Evolutionary conservation across 1,140 invertebrate species (phyloP), one percentile per base, ranked within the genome.

Genomic region (Danaus plexippus): DNA sequence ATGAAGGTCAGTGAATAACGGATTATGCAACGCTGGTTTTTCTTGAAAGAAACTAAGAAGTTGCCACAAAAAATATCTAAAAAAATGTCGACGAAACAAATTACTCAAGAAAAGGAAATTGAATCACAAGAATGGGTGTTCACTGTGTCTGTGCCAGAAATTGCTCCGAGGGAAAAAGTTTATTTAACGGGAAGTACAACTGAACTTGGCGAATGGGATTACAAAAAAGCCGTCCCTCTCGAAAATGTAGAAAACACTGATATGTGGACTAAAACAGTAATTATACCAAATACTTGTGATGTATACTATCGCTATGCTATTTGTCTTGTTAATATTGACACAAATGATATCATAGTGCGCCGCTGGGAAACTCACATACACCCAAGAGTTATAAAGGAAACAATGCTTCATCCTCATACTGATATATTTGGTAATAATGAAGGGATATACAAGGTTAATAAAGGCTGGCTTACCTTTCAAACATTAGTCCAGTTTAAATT

Each of bases 391-490:
- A 85, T 90, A 11, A 73, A 69, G 57, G 67, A 75, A 60, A 75
- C 51, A 50, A 69, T 67, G 57, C 54, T 72, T 9, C 68, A 75
- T 43, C 70, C 75, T 18, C 62, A 66, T 44, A 75, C 67, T 52
- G 88, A 90, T 64, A 88, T 85, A 40, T 94, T 94, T 86, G 93
- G 94, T 11, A 88, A 89, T 61, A 89, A 91, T 79, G 90, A 91
- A 73, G 88, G 90, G 12, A 85, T 87, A 43, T 85, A 88, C 32
- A 91, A 90, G 63, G 87, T 96, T 9, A 92, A 94, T 69, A 90
- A 90, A 51, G 96, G 96, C 0, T 98, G 96, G 96, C 85, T 98
- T 1, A 96, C 93, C 18, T 90, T 92, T 57, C 95, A 97, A 79
- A 93, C 92, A 40, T 89, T 96, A 50, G 89, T 98, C 48, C 96